Evolutionary conservation across 2,113 vertebrate genomes (phyloP), one percentile per base, ranked within the genome.

Genomic region (Rafetus swinhoei): DNA sequence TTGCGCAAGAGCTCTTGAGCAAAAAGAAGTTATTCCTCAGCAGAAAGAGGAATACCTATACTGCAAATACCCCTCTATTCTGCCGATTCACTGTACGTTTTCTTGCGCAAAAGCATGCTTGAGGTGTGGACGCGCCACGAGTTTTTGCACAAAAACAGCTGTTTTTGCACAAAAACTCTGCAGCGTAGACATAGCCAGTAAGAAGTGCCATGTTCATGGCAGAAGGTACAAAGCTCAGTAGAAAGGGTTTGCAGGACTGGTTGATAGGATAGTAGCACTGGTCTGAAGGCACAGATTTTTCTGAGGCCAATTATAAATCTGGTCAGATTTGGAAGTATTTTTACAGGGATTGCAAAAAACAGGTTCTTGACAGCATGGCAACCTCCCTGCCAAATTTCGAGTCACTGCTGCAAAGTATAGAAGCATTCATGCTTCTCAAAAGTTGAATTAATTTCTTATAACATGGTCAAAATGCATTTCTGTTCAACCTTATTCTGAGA

Each of bases 341-440:
- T 77, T 24, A 25, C 22, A 77, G 6, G 39, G 12, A 50, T 4
- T 5, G 22, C 39, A 77, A 25, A 24, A 77, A 27, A 5, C 6
- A 25, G 1, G 5, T 45, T 77, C 39, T 22, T 76, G 35, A 76
- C 72, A 76, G 12, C 11, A 45, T 14, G 3, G 74, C 22, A 22
- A 45, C 74, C 21, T 24, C 74, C 21, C 35, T 77, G 39, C 74
- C 74, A 27, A 25, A 77, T 77, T 77, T 77, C 35, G 24, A 76
- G 72, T 76, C 35, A 9, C 5, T 22, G 72, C 11, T 50, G 22
- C 24, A 45, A 22, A 77, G 65, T 16, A 32, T 0, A 0, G 45
- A 27, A 6, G 8, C 55, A 27, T 53, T 29, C 53, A 12, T 45
- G 39, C 2, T 65, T 65, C 6, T 16, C 55, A 80, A 22, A 35